A percentile compares a stretch with the other conserved stretches of the same genome.
Evolutionary conservation across 2,113 vertebrate genomes (phyloP).

Genomic region (Passer montanus): DNA sequence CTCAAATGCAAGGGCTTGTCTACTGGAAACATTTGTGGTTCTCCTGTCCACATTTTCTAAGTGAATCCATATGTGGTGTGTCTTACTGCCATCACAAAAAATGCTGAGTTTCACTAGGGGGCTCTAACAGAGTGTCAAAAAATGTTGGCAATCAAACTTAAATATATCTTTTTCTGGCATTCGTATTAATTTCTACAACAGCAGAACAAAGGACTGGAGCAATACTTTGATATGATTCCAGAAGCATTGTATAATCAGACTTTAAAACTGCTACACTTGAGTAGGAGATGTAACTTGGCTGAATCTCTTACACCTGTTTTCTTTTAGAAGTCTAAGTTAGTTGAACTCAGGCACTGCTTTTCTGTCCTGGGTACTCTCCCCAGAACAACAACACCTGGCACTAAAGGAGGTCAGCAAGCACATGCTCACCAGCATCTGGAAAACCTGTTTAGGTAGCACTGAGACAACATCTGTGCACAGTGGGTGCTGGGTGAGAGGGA

Average conservation of each 20-base stretch:
- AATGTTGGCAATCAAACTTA: not conserved
- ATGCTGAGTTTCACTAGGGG: slow-evolving; percentile 8
- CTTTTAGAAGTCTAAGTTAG: not conserved
- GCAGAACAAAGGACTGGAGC: not conserved
- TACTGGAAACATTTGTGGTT: slow-evolving; percentile 18
- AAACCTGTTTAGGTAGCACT: not conserved
- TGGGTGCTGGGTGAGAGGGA: not conserved
- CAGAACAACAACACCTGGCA: not conserved
- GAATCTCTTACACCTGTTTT: not conserved
- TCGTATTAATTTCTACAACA: not conserved
- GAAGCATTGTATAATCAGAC: not conserved
- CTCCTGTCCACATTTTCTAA: not conserved
- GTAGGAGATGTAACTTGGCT: not conserved
- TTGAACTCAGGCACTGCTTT: not conserved
- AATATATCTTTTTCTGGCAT: not conserved
- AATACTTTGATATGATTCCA: not conserved
- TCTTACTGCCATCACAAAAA: not conserved
- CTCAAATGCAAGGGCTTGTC: slow-evolving; percentile 17
- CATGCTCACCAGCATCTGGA: not conserved
- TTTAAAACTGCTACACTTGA: not conserved
- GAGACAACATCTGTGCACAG: not conserved
- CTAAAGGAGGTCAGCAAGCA: not conserved
- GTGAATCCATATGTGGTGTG: not conserved
- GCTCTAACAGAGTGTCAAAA: slow-evolving; percentile 6
- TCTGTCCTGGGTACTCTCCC: not conserved